phyloP scores from a whole-genome alignment of 2,888 invertebrate species.

The Cyclophora punctaria region DNA sequence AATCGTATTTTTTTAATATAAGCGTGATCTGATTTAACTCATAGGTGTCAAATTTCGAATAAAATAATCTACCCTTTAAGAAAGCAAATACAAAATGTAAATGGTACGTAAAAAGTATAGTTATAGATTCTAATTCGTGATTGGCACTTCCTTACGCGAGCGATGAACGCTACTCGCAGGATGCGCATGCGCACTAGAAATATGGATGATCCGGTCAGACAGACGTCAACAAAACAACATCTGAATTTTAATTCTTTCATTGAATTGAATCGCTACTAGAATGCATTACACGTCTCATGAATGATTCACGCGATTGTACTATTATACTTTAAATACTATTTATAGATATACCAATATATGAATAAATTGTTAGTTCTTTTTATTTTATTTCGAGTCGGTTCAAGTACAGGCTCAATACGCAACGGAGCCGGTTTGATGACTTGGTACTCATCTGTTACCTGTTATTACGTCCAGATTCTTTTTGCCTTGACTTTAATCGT shows the following conservation, averaged over 20 bases:
- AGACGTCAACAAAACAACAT: constrained; percentile 48
- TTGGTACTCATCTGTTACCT: constrained; percentile 35
- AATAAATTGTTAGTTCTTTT: constrained; percentile 23
- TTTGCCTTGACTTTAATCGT: constrained; percentile 47
- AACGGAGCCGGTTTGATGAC: constrained; percentile 54
- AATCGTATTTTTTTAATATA: too few species aligned
- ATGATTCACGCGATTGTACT: constrained; percentile 42
- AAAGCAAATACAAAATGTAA: too few species aligned
- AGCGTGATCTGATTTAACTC: too few species aligned
- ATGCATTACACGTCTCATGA: constrained; percentile 48
- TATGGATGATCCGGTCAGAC: constrained; percentile 64
- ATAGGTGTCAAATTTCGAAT: too few species aligned
- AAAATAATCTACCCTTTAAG: too few species aligned
- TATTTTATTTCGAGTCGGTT: constrained; percentile 23
- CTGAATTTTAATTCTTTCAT: constrained; percentile 65
- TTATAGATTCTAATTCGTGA: constrained; percentile 19
- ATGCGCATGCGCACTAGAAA: constrained; percentile 54
- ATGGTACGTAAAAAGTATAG: too few species aligned
- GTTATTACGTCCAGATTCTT: constrained; percentile 43
- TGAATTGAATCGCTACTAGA: constrained; percentile 59
- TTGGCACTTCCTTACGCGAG: constrained; percentile 50
- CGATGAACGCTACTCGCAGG: constrained; percentile 35
- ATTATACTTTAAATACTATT: constrained; percentile 21
- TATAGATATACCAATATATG: constrained; percentile 12
- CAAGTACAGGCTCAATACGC: constrained; percentile 45